Evolutionary conservation across 2,113 vertebrate species (phyloP).

Genomic region (Mirza zaza): DNA sequence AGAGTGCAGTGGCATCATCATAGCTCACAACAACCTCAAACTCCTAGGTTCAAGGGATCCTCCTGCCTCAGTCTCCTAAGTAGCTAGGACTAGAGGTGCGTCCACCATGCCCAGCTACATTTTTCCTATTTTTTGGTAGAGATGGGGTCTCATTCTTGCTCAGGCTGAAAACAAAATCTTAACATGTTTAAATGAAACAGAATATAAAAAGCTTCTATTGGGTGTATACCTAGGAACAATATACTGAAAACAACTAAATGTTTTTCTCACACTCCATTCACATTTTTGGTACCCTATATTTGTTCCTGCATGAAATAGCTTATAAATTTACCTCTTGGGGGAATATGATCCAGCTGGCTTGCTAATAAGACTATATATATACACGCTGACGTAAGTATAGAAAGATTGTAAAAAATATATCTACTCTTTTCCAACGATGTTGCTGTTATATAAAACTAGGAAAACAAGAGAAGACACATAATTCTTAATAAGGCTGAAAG

Average conservation of each 20-base stretch:
- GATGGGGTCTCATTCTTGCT: no score
- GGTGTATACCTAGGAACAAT: neutral
- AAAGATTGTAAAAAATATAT: constrained; percentile 3
- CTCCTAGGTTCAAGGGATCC: no score
- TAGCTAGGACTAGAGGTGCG: no score
- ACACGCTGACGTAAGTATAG: neutral
- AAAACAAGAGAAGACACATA: constrained; percentile 13
- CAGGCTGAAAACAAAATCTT: neutral
- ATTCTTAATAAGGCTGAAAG: constrained; percentile 27
- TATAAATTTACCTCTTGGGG: constrained; percentile 25
- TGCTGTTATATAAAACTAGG: neutral
- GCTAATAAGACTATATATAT: neutral
- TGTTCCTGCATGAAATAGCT: constrained; percentile 37
- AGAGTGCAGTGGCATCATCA: no score
- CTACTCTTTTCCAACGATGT: neutral
- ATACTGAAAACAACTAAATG: neutral
- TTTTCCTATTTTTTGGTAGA: no score
- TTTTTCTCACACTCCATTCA: neutral
- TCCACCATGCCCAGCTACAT: no score
- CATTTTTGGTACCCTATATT: constrained; percentile 20
- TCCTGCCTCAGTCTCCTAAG: no score
- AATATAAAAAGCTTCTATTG: neutral
- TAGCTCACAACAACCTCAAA: no score
- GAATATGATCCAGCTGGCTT: neutral
- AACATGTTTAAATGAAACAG: constrained; percentile 36